These are phyloP conservation scores for Tetragnatha montana DNA, from an alignment of 2,888 invertebrate genomes.

Conservation along the genomic window DNA sequence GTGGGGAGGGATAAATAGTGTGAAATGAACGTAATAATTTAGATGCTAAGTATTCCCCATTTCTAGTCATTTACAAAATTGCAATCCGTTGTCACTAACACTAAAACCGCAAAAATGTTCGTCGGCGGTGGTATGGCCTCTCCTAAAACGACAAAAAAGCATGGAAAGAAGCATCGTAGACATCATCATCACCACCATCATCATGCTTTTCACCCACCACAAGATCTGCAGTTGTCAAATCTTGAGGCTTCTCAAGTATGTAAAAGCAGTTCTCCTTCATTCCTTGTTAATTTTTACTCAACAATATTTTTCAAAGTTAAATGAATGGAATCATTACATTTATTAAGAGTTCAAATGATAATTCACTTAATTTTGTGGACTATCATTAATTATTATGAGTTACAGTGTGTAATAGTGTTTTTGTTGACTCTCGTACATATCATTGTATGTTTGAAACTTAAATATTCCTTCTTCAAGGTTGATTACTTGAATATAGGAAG, in stretches of 20 bases:
- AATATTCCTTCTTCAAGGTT: no score
- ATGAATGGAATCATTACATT: no score
- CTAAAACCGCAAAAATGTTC: conserved; percentile 50
- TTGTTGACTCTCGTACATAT: no score
- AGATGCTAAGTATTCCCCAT: neutral
- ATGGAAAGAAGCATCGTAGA: conserved; percentile 67
- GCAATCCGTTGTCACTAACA: neutral
- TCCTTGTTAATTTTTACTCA: no score
- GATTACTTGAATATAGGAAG: no score
- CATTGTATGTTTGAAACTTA: no score
- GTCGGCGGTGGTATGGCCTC: conserved; percentile 71
- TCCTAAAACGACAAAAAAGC: conserved; percentile 68
- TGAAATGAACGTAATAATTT: neutral
- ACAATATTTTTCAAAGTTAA: no score
- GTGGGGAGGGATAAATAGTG: neutral
- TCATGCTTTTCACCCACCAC: conserved; percentile 67
- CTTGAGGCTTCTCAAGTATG: conserved; percentile 69
- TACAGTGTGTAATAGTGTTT: no score
- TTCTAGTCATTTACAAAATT: neutral
- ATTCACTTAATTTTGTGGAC: no score
- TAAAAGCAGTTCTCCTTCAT: no score
- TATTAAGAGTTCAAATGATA: no score
- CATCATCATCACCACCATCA: conserved; percentile 72
- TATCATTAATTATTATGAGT: no score
- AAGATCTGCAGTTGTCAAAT: conserved; percentile 62